Percentiles rank a stretch among this genome's conserved stretches.
Conservation (phyloP, 2,888 invertebrate genomes). For the Thymelicus acteon region DNA sequence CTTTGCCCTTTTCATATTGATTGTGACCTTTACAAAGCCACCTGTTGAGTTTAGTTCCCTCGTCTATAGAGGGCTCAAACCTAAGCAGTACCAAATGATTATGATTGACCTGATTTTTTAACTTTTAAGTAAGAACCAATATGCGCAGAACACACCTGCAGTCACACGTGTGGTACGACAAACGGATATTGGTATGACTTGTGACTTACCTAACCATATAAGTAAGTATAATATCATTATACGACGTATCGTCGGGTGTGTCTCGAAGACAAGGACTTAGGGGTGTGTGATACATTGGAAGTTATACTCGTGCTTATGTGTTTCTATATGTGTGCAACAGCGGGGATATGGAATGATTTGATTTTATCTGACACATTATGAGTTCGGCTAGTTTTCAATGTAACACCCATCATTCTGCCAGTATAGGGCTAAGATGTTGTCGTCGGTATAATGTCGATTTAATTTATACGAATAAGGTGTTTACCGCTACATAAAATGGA, state of each 20-base stretch:
- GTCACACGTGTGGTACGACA: no score
- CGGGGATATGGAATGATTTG: background rate
- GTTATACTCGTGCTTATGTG: background rate
- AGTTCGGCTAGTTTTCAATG: background rate
- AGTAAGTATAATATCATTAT: no score
- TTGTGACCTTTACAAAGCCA: conserved; percentile 67
- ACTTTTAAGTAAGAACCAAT: no score
- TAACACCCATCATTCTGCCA: background rate
- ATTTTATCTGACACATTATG: background rate
- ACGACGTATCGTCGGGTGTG: no score
- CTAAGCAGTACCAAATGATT: background rate
- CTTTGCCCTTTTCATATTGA: conserved; percentile 73
- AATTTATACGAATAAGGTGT: no score
- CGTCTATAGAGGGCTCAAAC: background rate
- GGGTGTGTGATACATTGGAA: background rate
- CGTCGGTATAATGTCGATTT: no score
- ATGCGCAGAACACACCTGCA: background rate
- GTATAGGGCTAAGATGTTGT: no score
- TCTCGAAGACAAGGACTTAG: background rate
- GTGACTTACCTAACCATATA: no score
- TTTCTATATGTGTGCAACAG: background rate
- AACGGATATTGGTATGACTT: no score
- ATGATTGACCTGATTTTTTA: background rate
- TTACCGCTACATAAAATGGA: no score
- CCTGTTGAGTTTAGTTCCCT: conserved; percentile 55